A percentile compares a stretch with the other conserved stretches of the same genome.
phyloP scores from a whole-genome alignment of 2,113 vertebrate species.

The Myocastor coypus region DNA sequence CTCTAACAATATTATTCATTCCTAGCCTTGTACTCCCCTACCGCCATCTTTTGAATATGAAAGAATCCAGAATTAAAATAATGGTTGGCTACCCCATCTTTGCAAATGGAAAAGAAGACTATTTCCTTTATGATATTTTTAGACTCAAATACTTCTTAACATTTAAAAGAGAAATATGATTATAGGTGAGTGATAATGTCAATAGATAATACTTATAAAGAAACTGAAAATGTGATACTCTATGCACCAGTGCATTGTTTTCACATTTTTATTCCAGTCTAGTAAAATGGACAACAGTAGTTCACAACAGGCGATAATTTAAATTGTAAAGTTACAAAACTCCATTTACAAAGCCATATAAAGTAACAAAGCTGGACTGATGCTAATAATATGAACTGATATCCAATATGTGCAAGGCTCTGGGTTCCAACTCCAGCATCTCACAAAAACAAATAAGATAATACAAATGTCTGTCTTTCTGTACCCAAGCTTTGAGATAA shows the following conservation, averaged over 20 bases:
- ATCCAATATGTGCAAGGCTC: not conserved
- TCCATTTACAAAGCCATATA: not conserved
- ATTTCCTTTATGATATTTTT: constrained; percentile 31
- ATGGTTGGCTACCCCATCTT: constrained; percentile 48
- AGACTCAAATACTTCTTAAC: not conserved
- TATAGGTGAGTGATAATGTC: not conserved
- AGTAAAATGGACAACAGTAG: not conserved
- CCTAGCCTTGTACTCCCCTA: not conserved
- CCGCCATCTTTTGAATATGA: not conserved
- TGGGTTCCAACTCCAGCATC: not conserved
- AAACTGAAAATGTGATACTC: not conserved
- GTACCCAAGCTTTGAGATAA: not conserved
- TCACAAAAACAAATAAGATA: not conserved
- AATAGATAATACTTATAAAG: not conserved
- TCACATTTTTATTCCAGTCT: not conserved
- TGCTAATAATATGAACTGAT: no score
- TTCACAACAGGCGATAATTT: not conserved
- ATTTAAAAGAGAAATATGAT: constrained; percentile 19
- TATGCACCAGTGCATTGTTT: not conserved
- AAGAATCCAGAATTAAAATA: constrained; percentile 46
- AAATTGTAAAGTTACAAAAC: not conserved
- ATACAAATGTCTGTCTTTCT: not conserved
- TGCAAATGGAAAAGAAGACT: constrained; percentile 10
- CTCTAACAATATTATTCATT: not conserved
- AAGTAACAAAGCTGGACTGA: not conserved